Percentiles rank a stretch among this genome's conserved stretches.
Conservation (phyloP, 1,140 invertebrate genomes). For the Hesperophylax magnus region DNA sequence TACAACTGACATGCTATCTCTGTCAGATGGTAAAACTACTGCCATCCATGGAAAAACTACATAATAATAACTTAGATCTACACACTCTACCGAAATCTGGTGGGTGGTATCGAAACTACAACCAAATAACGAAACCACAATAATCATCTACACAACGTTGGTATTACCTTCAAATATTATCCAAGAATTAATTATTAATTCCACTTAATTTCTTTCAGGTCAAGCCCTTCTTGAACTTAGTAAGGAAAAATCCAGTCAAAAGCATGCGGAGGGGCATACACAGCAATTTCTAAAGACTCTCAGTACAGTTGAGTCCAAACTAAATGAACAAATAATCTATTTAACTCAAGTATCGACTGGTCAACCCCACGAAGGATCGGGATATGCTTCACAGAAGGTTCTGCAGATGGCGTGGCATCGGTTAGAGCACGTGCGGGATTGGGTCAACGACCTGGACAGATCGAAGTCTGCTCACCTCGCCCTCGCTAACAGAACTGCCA, state of each 20-base stretch:
- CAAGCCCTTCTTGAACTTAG: constrained; percentile 91
- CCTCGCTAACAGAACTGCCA: constrained; percentile 62
- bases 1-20: no score
- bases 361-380: constrained; percentile 96
- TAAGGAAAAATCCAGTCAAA: constrained; percentile 94
- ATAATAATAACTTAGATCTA: no score
- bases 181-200: no score
- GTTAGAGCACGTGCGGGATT: constrained; percentile 89
- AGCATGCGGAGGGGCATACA: constrained; percentile 93
- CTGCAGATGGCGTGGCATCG: constrained; percentile 97
- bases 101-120: no score
- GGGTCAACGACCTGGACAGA: constrained; percentile 88
- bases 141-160: no score
- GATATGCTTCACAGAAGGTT: constrained; percentile 95
- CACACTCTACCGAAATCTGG: no score
- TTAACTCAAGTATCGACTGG: constrained; percentile 96
- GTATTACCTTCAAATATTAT: no score
- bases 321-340: constrained; percentile 96
- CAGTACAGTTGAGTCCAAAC: constrained; percentile 88
- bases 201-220: constrained; percentile 72
- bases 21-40: no score
- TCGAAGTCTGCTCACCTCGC: constrained; percentile 84
- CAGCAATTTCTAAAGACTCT: constrained; percentile 92
- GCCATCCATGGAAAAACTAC: no score
- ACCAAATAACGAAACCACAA: no score